A percentile compares a stretch with the other conserved stretches of the same genome.
Evolutionary conservation across 2,113 vertebrate species (phyloP).

Genomic region (Larimichthys polyactis): DNA sequence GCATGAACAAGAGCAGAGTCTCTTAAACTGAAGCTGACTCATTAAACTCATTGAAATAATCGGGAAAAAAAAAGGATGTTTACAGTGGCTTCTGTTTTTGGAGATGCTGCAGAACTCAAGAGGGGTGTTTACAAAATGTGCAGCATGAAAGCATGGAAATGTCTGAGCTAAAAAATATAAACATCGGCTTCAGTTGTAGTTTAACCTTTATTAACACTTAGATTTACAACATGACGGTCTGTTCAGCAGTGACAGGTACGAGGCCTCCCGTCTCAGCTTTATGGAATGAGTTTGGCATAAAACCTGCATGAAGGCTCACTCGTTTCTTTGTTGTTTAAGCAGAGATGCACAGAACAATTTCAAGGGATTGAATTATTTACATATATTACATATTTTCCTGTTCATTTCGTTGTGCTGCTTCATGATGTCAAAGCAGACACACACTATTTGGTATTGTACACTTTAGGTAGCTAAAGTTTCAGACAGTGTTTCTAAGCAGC

Average conservation of each 20-base stretch:
- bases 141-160: slow-evolving; percentile 49
- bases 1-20: slow-evolving; percentile 16
- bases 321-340: slow-evolving; percentile 15
- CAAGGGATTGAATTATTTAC: neutral
- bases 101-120: slow-evolving; percentile 3
- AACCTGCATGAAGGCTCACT: slow-evolving; percentile 56
- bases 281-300: slow-evolving; percentile 57
- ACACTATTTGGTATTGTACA: neutral
- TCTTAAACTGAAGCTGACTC: neutral
- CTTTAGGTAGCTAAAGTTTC: neutral
- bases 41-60: no score
- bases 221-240: neutral
- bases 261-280: slow-evolving; percentile 44
- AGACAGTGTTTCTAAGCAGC: neutral
- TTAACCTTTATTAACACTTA: slow-evolving; percentile 10
- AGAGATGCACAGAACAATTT: slow-evolving; percentile 38
- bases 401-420: neutral
- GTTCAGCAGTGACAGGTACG: neutral
- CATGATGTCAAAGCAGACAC: neutral
- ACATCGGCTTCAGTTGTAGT: neutral
- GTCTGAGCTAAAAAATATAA: neutral
- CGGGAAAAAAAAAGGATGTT: no score
- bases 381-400: neutral
- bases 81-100: neutral
- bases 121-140: neutral